A percentile compares a stretch with the other conserved stretches of the same genome.
Conservation (phyloP, 2,888 invertebrate species). For the Oxycera nigricornis region DNA sequence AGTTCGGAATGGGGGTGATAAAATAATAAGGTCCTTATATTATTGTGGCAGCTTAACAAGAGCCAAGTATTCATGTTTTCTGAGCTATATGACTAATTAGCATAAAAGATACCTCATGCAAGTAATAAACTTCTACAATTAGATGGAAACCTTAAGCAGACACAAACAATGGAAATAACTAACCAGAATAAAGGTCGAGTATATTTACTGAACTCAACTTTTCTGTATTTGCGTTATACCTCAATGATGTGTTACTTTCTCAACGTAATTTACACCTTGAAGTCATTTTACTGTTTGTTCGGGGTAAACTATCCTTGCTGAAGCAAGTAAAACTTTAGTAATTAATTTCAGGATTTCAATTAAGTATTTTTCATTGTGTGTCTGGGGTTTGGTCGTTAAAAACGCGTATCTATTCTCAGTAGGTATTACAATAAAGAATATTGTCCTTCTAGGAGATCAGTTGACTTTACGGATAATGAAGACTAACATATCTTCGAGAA, state of each 20-base stretch:
- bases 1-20: too few relatives aligned
- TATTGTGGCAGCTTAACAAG: too few relatives aligned
- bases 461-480: neutral
- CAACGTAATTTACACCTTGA: neutral
- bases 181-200: too few relatives aligned
- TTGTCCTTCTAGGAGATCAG: slow-evolving; percentile 1
- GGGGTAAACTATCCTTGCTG: neutral
- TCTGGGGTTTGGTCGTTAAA: neutral
- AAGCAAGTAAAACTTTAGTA: slow-evolving; percentile 16
- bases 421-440: neutral
- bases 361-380: neutral
- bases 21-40: too few relatives aligned
- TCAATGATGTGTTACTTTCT: neutral
- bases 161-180: too few relatives aligned
- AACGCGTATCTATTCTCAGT: neutral
- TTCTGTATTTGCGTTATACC: neutral
- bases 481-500: neutral
- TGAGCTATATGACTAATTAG: too few relatives aligned
- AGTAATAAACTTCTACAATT: too few relatives aligned
- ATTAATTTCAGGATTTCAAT: slow-evolving; percentile 11
- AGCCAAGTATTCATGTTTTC: too few relatives aligned
- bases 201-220: neutral
- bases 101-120: too few relatives aligned
- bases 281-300: neutral
- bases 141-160: too few relatives aligned